These are phyloP conservation scores for Gasteruption jaculator DNA, from an alignment of 2,888 invertebrate species.

Conservation along the genomic window DNA sequence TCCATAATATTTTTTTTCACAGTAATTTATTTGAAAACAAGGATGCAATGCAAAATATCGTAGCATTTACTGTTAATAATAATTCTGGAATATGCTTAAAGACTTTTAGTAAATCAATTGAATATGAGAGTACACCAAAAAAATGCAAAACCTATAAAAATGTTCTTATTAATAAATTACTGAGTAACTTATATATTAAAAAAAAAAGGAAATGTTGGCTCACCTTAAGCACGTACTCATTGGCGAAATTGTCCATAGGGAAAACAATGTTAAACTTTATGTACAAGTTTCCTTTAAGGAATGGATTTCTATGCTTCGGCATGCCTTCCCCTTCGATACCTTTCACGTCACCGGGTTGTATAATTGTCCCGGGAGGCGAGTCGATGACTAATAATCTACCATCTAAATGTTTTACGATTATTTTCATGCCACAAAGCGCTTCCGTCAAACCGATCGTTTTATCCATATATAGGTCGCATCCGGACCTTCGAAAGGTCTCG, in stretches of 20 bases:
- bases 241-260: constrained; percentile 76
- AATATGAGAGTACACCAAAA: not conserved
- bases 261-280: constrained; percentile 84
- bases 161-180: too few relatives aligned
- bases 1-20: too few relatives aligned
- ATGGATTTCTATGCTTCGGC: constrained; percentile 81
- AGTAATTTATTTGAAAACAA: too few relatives aligned
- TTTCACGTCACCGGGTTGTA: constrained; percentile 77
- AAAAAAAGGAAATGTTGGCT: constrained; percentile 11
- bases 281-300: constrained; percentile 81
- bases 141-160: too few relatives aligned
- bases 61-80: too few relatives aligned
- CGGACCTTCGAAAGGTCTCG: constrained; percentile 71
- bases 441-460: constrained; percentile 78
- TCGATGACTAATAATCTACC: constrained; percentile 77
- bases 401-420: constrained; percentile 84
- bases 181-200: too few relatives aligned
- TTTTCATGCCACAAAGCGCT: constrained; percentile 85
- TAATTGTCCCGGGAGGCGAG: constrained; percentile 74
- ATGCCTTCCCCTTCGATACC: constrained; percentile 84
- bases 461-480: constrained; percentile 70
- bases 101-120: not conserved
- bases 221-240: constrained; percentile 58
- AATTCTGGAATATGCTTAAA: too few relatives aligned
- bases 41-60: too few relatives aligned